A percentile compares a stretch with the other conserved stretches of the same genome.
phyloP scores from a whole-genome alignment of 1,140 invertebrate genomes.

The Lineus longissimus region DNA sequence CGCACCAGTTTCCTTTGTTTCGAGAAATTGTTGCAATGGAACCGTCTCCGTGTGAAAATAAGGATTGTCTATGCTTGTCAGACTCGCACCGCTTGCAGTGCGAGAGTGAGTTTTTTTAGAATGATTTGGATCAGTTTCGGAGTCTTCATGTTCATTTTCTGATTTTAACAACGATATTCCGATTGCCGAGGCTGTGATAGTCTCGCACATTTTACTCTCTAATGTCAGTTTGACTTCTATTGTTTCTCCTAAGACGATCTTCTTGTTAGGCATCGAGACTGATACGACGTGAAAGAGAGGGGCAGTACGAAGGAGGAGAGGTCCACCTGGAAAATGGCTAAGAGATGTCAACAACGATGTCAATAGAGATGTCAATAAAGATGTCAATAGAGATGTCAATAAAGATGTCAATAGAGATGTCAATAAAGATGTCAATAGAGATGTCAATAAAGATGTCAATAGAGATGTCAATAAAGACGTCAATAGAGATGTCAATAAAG shows the following conservation, averaged over 20 bases:
- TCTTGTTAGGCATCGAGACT: neutral
- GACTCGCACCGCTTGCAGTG: neutral
- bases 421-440: no score
- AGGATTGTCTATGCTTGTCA: neutral
- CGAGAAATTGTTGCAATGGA: conserved; percentile 61
- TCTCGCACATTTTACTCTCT: neutral
- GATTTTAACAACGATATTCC: neutral
- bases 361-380: neutral
- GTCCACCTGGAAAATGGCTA: neutral
- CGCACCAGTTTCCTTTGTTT: conserved; percentile 76
- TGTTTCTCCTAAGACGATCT: neutral
- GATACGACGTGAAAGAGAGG: neutral
- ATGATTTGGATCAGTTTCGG: neutral
- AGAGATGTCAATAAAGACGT: no score
- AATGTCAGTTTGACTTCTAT: neutral
- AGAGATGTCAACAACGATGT: neutral
- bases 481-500: no score
- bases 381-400: neutral
- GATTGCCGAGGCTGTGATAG: neutral
- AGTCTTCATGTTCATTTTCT: no score
- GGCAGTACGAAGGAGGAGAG: neutral
- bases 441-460: no score
- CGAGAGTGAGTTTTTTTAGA: neutral
- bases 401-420: no score
- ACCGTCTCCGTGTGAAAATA: neutral